phyloP scores from a whole-genome alignment of 2,797 vertebrate species.

The Mionectes olivaceus region DNA sequence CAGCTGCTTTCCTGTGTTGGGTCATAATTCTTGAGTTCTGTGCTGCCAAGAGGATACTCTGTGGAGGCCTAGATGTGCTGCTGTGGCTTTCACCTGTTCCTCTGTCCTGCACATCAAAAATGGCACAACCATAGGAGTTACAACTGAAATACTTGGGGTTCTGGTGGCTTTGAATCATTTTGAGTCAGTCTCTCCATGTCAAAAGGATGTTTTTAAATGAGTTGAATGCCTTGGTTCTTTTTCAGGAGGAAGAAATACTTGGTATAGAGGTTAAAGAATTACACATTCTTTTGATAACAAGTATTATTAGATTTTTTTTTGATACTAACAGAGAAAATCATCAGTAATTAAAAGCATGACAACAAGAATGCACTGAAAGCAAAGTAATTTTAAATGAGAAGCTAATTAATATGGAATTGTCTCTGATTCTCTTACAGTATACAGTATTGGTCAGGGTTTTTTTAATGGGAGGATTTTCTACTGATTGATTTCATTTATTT shows the following conservation, averaged over 20 bases:
- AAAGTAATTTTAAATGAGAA: not conserved
- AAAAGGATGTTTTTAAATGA: not conserved
- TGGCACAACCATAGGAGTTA: not conserved
- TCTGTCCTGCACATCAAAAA: not conserved
- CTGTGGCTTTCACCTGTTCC: not conserved
- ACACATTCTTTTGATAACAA: not conserved
- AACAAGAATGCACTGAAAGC: not conserved
- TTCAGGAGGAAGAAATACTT: not conserved
- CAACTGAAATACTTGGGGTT: not conserved
- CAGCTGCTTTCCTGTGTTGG: not conserved
- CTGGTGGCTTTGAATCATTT: not conserved
- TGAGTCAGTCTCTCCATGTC: not conserved
- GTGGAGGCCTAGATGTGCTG: not conserved
- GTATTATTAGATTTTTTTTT: not conserved
- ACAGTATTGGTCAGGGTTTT: not conserved
- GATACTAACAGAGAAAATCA: not conserved
- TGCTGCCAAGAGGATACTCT: not conserved
- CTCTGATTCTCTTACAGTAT: not conserved
- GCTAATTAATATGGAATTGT: not conserved
- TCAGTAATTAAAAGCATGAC: not conserved
- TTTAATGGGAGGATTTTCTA: not conserved
- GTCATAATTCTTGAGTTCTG: not conserved
- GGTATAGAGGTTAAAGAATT: not conserved
- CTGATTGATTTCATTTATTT: not conserved
- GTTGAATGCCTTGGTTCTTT: not conserved